A percentile compares a stretch with the other conserved stretches of the same genome.
phyloP scores from a whole-genome alignment of 1,140 invertebrate genomes.

The Leptestheria dahalacensis region DNA sequence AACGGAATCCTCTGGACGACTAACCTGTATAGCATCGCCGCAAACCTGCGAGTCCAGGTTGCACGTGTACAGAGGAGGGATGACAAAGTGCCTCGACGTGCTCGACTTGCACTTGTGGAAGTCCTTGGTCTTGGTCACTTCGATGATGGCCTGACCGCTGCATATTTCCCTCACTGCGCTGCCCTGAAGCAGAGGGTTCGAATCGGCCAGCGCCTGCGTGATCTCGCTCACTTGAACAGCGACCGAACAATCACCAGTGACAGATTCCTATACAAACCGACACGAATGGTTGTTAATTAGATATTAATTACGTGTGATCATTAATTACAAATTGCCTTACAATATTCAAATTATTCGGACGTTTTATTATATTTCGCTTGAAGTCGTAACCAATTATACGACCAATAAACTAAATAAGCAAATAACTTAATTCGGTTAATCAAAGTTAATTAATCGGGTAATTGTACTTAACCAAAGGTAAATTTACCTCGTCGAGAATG shows the following conservation, averaged over 20 bases:
- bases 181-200: background rate
- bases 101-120: background rate
- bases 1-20: background rate
- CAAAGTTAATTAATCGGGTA: no score
- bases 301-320: background rate
- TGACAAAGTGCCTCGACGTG: background rate
- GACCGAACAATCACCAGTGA: background rate
- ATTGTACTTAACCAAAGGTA: no score
- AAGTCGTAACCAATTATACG: no score
- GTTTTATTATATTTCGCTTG: background rate
- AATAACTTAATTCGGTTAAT: no score
- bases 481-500: no score
- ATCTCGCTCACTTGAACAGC: background rate
- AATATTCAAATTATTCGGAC: background rate
- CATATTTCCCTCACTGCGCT: background rate
- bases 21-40: background rate
- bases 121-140: conserved; percentile 1
- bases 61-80: background rate
- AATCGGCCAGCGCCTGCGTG: background rate
- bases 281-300: background rate
- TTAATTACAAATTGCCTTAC: background rate
- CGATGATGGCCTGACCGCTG: background rate
- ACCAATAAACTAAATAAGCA: no score
- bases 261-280: background rate
- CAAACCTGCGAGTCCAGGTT: background rate